Percentiles rank a stretch among this genome's conserved stretches.
Evolutionary conservation across 2,888 invertebrate genomes (phyloP).

Genomic region (Agrilus biguttatus): DNA sequence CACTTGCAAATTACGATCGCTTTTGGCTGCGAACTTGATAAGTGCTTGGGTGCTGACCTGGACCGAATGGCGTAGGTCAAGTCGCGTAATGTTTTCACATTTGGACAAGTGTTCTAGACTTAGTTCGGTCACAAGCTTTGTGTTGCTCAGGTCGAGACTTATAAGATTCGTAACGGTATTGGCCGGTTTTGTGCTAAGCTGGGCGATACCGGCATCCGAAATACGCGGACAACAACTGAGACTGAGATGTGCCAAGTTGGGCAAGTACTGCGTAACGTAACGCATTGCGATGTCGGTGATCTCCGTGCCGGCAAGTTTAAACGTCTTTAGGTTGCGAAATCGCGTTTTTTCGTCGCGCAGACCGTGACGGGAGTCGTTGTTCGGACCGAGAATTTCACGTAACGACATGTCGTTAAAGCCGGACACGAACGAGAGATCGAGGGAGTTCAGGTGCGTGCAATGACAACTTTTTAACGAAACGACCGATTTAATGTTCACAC

Average conservation of each 20-base stretch:
- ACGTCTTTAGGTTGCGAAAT: constrained; percentile 57
- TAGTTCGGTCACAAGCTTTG: constrained; percentile 66
- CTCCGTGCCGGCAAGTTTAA: constrained; percentile 76
- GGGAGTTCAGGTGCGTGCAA: constrained; percentile 61
- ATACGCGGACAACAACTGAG: constrained; percentile 76
- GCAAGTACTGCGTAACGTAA: constrained; percentile 61
- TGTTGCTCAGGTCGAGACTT: constrained; percentile 67
- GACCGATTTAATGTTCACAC: constrained; percentile 34
- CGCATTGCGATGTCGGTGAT: constrained; percentile 77
- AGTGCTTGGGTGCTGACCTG: constrained; percentile 70
- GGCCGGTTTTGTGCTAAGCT: constrained; percentile 64
- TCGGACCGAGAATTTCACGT: constrained; percentile 73
- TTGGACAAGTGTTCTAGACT: constrained; percentile 68
- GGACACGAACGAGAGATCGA: constrained; percentile 78
- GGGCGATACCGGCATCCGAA: constrained; percentile 82
- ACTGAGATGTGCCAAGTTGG: constrained; percentile 60
- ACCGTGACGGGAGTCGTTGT: constrained; percentile 70
- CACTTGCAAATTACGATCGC: constrained; percentile 64
- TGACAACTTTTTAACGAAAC: constrained; percentile 22
- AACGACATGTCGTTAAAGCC: constrained; percentile 74
- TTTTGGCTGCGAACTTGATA: constrained; percentile 70
- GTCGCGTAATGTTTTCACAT: constrained; percentile 55
- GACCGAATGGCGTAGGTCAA: constrained; percentile 68
- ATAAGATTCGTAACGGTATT: constrained; percentile 50
- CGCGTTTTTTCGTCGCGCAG: constrained; percentile 59